Conservation (phyloP, 2,113 vertebrate genomes). For the Muscicapa adusta region DNA sequence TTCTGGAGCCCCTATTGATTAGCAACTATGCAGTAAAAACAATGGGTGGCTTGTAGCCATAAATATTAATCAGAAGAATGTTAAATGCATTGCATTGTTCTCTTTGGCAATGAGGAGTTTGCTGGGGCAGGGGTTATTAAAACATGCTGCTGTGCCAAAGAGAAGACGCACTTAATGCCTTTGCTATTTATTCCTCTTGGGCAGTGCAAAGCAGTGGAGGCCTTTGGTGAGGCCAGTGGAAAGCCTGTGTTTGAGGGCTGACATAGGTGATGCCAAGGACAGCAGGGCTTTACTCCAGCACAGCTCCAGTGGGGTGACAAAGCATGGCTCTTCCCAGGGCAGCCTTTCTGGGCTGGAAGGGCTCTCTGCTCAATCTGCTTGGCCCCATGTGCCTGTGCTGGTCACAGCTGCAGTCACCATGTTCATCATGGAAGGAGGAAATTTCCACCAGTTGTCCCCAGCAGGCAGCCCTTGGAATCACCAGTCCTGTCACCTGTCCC, state of each 20-base stretch:
- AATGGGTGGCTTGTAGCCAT: slow-evolving; percentile 29
- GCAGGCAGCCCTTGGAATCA: not conserved
- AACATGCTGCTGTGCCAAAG: not conserved
- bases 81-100: slow-evolving; percentile 25
- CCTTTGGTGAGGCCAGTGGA: not conserved
- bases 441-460: not conserved
- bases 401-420: not conserved
- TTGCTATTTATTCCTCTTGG: not conserved
- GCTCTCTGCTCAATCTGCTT: not conserved
- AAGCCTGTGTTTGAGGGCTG: not conserved
- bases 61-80: slow-evolving; percentile 30
- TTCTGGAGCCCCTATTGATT: not conserved
- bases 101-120: not conserved
- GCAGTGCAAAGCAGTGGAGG: fast-evolving
- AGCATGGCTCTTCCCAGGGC: fast-evolving
- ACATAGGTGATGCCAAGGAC: not conserved
- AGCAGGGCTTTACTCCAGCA: not conserved
- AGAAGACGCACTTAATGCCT: not conserved
- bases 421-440: not conserved
- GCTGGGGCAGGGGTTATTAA: not conserved
- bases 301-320: not conserved
- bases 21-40: not conserved
- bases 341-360: not conserved
- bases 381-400: not conserved
- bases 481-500: not conserved